Percentiles rank a stretch among this genome's conserved stretches.
Evolutionary conservation across 2,113 vertebrate species (phyloP).

Genomic region (Sander vitreus): DNA sequence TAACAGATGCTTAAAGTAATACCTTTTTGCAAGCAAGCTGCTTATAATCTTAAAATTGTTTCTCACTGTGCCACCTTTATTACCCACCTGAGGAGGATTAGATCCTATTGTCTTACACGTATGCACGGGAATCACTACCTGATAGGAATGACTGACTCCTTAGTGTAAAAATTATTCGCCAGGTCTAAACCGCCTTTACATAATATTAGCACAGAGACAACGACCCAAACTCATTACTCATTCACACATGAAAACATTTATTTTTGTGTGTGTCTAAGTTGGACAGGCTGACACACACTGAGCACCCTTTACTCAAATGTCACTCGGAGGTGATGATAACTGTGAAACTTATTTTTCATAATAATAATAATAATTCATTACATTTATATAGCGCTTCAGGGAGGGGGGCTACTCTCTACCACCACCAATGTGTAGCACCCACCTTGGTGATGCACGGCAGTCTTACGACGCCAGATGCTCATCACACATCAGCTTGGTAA

Average conservation of each 20-base stretch:
- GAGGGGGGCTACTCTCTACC: too few species aligned
- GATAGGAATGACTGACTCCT: conserved; percentile 2
- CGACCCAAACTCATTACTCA: not conserved
- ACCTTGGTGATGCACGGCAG: too few species aligned
- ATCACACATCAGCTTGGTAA: too few species aligned
- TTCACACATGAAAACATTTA: not conserved
- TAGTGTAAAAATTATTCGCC: not conserved
- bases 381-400: too few species aligned
- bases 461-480: too few species aligned
- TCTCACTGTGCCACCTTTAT: not conserved
- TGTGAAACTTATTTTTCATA: not conserved
- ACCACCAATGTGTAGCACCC: too few species aligned
- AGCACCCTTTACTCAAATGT: not conserved
- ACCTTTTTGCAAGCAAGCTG: not conserved
- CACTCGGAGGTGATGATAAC: not conserved
- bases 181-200: not conserved
- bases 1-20: conserved; percentile 1
- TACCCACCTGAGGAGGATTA: not conserved
- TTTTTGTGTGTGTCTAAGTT: not conserved
- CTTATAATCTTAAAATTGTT: conserved; percentile 13
- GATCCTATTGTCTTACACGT: not conserved
- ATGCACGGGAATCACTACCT: not conserved
- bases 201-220: not conserved
- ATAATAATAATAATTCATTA: too few species aligned
- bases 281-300: not conserved